Conservation (phyloP, 1,140 invertebrate genomes). For the Lysiphlebus fabarum region DNA sequence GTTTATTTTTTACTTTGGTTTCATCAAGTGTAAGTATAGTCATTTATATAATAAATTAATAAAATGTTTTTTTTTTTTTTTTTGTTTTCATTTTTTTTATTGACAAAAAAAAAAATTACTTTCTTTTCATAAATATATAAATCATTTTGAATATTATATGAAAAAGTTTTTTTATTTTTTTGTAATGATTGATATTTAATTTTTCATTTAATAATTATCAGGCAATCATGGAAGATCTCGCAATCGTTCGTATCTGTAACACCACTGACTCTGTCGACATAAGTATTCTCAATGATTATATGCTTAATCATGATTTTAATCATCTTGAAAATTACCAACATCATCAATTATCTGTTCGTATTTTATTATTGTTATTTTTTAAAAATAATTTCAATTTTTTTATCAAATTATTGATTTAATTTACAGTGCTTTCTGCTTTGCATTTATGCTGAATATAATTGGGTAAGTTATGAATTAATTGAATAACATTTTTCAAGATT, state of each 20-base stretch:
- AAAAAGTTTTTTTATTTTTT: no score
- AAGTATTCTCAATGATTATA: slow-evolving; percentile 22
- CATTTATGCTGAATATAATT: slow-evolving; percentile 26
- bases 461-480: slow-evolving; percentile 22
- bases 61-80: neutral
- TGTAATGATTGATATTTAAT: no score
- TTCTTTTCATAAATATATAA: no score
- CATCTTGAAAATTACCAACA: slow-evolving; percentile 13
- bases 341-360: slow-evolving; percentile 11
- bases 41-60: neutral
- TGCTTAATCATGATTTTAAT: slow-evolving; percentile 26
- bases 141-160: no score
- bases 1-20: neutral
- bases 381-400: neutral
- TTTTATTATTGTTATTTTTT: neutral
- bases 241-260: slow-evolving; percentile 28
- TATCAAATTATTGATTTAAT: slow-evolving; percentile 15
- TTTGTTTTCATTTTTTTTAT: neutral
- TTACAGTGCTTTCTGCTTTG: slow-evolving; percentile 27
- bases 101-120: neutral
- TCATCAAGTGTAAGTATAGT: slow-evolving; percentile 2
- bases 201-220: neutral
- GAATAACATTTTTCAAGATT: slow-evolving; percentile 6
- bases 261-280: slow-evolving; percentile 23
- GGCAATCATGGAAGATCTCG: slow-evolving; percentile 24